Evolutionary conservation across 2,113 vertebrate genomes (phyloP), one percentile per base, ranked within the genome.

Genomic region (Corythornis madagascariensis): DNA sequence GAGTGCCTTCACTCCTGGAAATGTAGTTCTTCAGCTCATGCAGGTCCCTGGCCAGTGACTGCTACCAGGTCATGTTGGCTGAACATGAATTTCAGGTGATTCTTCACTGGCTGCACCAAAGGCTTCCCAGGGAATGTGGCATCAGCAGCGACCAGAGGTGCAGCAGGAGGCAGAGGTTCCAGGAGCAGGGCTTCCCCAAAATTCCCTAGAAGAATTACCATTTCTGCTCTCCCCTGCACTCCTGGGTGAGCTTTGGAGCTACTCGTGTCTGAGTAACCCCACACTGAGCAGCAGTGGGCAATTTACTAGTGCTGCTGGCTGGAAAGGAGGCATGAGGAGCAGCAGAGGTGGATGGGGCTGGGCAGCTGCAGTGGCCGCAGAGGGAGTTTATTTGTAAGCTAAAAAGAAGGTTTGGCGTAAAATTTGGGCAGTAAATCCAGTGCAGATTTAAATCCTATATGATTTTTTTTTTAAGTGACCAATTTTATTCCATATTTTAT

Each of bases 111-210:
- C 81, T 90, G 57, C 76, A 71, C n/a, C 38, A 69, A 31, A 38
- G 22, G 11, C 28, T 85, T 82, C 26, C 42, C 29, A 15, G 45
- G 42, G 31, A 50, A 6, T 10, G 56, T 13, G 45, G 19, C 65
- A 47, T 21, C 35, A 64, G 2, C 0, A 0, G 10, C 2, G 7
- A 66, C 16, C 1, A 1, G n/a, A 53, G 63, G 29, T 3, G 2
- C 25, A 75, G 35, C 6, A 1, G 29, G 38, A 80, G 8, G 15
- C 6, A 38, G 45, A 82, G 25, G 33, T 31, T 24, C 56, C 21
- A 19, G 4, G 20, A 83, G 9, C 0, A 1, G 31, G 48, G 3
- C 40, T 80, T 63, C 21, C 21, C 22, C 59, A 28, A 12, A 22
- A 26, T 43, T 9, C 24, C 29, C 13, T 24, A 12, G 22, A 69